Evolutionary conservation across 92 coral and sea anemone species (phyloP).

Genomic region (Virgularia gustaviana): DNA sequence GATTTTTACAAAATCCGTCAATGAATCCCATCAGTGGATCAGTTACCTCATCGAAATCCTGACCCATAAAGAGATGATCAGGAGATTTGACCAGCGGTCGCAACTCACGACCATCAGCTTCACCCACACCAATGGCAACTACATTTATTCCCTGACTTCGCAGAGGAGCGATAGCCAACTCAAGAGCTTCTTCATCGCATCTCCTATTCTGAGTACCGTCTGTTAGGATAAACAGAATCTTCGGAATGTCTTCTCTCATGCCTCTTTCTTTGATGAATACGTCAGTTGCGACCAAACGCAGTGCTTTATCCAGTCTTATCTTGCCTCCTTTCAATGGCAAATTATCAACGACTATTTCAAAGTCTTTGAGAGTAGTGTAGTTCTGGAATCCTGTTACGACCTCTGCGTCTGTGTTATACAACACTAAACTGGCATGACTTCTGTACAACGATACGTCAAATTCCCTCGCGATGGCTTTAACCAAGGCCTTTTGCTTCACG

Average conservation of each 20-base stretch:
- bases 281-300: constrained; percentile 35
- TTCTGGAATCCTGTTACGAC: constrained; percentile 15
- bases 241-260: constrained; percentile 48
- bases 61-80: constrained; percentile 12
- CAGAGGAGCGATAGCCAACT: constrained; percentile 58
- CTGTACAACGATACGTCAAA: constrained; percentile 36
- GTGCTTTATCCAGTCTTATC: constrained; percentile 79
- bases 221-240: constrained; percentile 55
- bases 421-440: constrained; percentile 17
- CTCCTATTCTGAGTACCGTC: constrained; percentile 58
- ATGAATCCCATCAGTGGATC: constrained; percentile 2
- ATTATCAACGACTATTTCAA: constrained; percentile 63
- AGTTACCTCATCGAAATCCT: constrained; percentile 22
- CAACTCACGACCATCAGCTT: constrained; percentile 12
- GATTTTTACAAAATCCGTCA: constrained; percentile 3
- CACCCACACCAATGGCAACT: constrained; percentile 48
- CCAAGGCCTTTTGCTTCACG: constrained; percentile 15
- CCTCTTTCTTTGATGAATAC: constrained; percentile 25
- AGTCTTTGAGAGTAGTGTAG: constrained; percentile 35
- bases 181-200: constrained; percentile 51
- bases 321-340: constrained; percentile 75
- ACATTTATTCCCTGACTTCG: constrained; percentile 24
- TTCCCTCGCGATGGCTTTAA: constrained; percentile 29
- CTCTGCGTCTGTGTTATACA: constrained; percentile 45
- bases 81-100: constrained; percentile 23